These are phyloP conservation scores for Pardalotus punctatus DNA, from an alignment of 2,113 vertebrate genomes.

Conservation along the genomic window DNA sequence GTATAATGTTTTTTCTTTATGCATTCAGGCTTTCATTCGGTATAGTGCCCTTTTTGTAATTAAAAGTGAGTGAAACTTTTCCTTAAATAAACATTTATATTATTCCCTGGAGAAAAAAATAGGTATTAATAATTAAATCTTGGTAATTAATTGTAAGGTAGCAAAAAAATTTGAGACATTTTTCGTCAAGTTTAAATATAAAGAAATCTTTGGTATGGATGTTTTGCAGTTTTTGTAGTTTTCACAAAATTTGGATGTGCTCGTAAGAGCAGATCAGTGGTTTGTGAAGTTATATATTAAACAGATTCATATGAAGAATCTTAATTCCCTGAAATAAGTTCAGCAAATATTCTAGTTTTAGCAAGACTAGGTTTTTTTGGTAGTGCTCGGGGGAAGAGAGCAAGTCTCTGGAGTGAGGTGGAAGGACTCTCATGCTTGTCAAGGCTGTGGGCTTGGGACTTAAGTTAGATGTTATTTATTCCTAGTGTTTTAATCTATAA, in stretches of 20 bases:
- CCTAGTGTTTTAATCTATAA: not conserved
- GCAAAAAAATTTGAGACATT: accelerated
- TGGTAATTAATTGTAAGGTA: not conserved
- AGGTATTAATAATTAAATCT: not conserved
- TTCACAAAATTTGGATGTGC: not conserved
- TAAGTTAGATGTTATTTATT: not conserved
- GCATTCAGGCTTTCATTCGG: not conserved
- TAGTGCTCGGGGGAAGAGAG: not conserved
- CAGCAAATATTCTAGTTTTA: not conserved
- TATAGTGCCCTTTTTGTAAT: not conserved
- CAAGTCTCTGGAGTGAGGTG: not conserved
- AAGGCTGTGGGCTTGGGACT: not conserved
- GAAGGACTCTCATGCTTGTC: not conserved
- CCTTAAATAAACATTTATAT: not conserved
- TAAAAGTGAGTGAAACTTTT: not conserved
- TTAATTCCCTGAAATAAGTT: not conserved
- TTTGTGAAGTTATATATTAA: not conserved
- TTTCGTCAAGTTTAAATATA: not conserved
- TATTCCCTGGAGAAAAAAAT: not conserved
- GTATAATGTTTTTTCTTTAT: not conserved
- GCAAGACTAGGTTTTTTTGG: not conserved
- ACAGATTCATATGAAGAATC: not conserved
- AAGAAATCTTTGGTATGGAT: not conserved
- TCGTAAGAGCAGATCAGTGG: not conserved
- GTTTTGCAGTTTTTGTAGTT: not conserved